phyloP scores from a whole-genome alignment of 2,797 vertebrate species.

The Ptychadena robeensis region DNA sequence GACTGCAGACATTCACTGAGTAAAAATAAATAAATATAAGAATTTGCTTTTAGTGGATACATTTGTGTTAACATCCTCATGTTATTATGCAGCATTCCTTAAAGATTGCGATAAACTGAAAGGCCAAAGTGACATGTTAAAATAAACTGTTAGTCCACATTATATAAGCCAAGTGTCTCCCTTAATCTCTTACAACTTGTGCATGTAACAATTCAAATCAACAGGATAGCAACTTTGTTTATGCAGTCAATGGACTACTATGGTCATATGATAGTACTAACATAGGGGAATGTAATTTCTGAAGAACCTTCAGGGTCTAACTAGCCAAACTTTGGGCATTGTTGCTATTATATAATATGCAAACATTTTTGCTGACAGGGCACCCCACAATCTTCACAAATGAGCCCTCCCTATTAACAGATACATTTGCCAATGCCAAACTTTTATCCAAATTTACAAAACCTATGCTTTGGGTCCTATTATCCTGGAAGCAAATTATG shows the following conservation, averaged over 20 bases:
- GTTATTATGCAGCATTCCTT: slow-evolving; percentile 29
- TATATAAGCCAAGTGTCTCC: slow-evolving; percentile 25
- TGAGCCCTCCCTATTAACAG: too few species aligned
- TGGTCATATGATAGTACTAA: background rate
- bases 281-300: background rate
- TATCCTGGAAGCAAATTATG: too few species aligned
- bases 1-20: slow-evolving; percentile 5
- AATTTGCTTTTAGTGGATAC: slow-evolving; percentile 4
- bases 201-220: slow-evolving; percentile 8
- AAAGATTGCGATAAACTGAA: background rate
- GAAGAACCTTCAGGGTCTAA: background rate
- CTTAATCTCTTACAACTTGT: slow-evolving; percentile 17
- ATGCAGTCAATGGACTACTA: background rate
- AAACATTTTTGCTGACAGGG: background rate
- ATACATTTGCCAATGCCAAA: too few species aligned
- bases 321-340: too few species aligned
- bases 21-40: slow-evolving; percentile 17
- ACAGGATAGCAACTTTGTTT: background rate
- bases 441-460: too few species aligned
- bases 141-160: slow-evolving; percentile 23
- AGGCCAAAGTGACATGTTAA: slow-evolving; percentile 21
- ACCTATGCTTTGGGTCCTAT: too few species aligned
- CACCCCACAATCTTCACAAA: too few species aligned
- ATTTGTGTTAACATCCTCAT: slow-evolving; percentile 2
- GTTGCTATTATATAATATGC: too few species aligned